Evolutionary conservation across 2,113 vertebrate species (phyloP), one percentile per base, ranked within the genome.

Genomic region (Symphodus melops): DNA sequence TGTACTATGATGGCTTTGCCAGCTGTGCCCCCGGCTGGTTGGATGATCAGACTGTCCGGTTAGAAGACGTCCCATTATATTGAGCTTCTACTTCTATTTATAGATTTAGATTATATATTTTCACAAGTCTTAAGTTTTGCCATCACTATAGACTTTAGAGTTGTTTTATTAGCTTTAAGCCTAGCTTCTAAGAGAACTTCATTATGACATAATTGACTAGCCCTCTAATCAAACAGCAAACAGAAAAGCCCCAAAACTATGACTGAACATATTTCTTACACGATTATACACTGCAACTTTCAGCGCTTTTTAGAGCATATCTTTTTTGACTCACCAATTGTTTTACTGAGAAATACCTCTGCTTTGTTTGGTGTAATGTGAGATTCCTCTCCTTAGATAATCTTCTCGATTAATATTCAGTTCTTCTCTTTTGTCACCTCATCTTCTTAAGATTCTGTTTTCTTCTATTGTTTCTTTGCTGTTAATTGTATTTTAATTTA

Each of bases 11-110:
- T 0, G 96, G 96, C 72, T 96, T 96, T 2, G 91, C 95, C 92
- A 97, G 96, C 90, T 99, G 98, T 10, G 95, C 97, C 0, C 95
- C 96, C 0, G 97, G 98, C 73, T 99, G 98, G 98, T 91, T 99
- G 44, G 94, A 95, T 0, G 97, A 99, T 87, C 96, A 92, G 89
- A 97, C 95, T 0, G 96, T 98, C 76, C 94, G 98, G 98, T 99
- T 85, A 76, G 58, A 33, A 79, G 57, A 49, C 28, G 0, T 25
- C 60, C 36, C 68, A 20, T 59, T 13, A 33, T 23, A 51, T 51
- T 6, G 53, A 21, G 53, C 49, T 33, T 33, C 28, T 33, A 44
- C 28, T 33, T 33, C 28, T 33, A 5, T 33, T 33, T 33, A 33
- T 4, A 2, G 28, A 33, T 33, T 33, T 4, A 53, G 3, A n/a